These are phyloP conservation scores for Hypolimnas misippus DNA, from an alignment of 2,888 invertebrate species.

Conservation along the genomic window DNA sequence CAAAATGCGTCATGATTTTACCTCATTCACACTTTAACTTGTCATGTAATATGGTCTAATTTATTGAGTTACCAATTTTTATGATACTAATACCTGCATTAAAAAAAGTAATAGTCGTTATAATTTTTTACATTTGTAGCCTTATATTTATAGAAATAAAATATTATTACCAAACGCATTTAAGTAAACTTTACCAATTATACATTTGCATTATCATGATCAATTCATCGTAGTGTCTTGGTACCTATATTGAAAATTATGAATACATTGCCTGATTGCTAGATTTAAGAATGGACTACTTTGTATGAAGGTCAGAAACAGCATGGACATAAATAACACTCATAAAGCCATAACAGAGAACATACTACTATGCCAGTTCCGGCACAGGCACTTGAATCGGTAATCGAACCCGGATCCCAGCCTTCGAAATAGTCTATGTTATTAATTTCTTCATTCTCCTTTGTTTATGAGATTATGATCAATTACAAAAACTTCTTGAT, in stretches of 20 bases:
- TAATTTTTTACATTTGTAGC: too few relatives aligned
- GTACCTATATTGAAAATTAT: constrained; percentile 26
- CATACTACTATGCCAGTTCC: constrained; percentile 38
- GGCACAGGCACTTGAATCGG: constrained; percentile 44
- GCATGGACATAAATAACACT: constrained; percentile 41
- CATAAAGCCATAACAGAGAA: constrained; percentile 42
- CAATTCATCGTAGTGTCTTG: constrained; percentile 24
- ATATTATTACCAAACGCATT: background rate
- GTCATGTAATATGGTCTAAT: background rate
- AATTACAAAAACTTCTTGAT: constrained; percentile 24
- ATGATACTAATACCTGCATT: background rate
- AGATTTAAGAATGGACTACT: constrained; percentile 18
- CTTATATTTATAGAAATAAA: background rate
- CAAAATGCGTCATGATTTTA: constrained; percentile 6
- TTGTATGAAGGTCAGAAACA: constrained; percentile 34
- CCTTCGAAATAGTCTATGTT: constrained; percentile 33
- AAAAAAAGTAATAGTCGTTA: background rate
- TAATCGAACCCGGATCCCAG: constrained; percentile 48
- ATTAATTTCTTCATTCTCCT: constrained; percentile 33
- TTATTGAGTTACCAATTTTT: background rate
- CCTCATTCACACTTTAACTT: constrained; percentile 15
- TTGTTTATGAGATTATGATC: constrained; percentile 38
- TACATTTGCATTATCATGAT: constrained; percentile 14
- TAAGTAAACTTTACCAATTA: constrained; percentile 9
- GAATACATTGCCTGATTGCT: constrained; percentile 24